Base-by-base conservation (phyloP, 2,888 invertebrate genomes). In the Bugulina stolonifera region DNA sequence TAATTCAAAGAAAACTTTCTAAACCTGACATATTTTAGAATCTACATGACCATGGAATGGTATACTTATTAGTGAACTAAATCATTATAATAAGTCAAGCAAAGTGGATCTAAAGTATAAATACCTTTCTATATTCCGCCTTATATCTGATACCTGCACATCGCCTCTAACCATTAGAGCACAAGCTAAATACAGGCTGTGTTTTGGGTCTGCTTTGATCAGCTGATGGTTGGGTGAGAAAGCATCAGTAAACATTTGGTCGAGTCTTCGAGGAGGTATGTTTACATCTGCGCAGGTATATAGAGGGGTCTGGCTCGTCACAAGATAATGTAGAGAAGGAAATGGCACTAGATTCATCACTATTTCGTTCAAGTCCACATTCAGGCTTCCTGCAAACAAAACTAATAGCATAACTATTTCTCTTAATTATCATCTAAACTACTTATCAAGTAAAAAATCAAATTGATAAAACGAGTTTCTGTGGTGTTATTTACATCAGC, bases 311-410 rank as follows among this genome's bases (percentile, higher is more conserved):
- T 83, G 81, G 75, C 84, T 84, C 35, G 84, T 77, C 1, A 85
- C 80, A 14, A 86, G 78, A 76, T 85, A 86, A 76, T 86, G 85
- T 58, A 86, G 78, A 71, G 77, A 76, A 54, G 85, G 85, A 77
- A 82, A 86, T n/a, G 86, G 86, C 3, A 85, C 84, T 73, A 86
- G 78, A 75, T 86, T 86, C 82, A 84, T 85, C 0, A 84, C 81
- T 52, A 86, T 85, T 75, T 86, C 85, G 77, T 85, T 85, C 73
- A 86, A 77, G 77, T 86, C 85, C 25, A 86, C 83, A 75, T 86
- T 86, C 73, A 86, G 77, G 1, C 82, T 81, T 14, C 64, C 64
- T 64, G 34, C 5, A 57, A 57, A 25, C 23, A 57, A 43, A 43
- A 43, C 18, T 43, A 43, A 43, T 18, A 43, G 5, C 18, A 43